Percentiles rank a stretch among this genome's conserved stretches.
Conservation (phyloP, 2,797 vertebrate genomes). For the Avahi laniger region DNA sequence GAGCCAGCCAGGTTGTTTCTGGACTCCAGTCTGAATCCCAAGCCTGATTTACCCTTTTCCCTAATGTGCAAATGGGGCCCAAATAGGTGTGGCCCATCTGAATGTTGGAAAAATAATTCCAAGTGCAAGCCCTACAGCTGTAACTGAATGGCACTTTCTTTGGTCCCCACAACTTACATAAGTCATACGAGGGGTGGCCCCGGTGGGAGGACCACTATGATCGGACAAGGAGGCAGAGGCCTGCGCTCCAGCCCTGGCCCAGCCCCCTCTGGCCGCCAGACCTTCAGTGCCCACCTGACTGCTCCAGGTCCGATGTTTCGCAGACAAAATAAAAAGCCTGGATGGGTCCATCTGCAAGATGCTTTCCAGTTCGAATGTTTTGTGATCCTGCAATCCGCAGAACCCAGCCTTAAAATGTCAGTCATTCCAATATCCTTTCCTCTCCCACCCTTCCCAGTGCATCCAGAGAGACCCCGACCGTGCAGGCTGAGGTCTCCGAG, state of each 20-base stretch:
- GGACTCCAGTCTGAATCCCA: neutral
- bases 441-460: neutral
- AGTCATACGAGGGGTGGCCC: neutral
- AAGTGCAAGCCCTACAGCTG: neutral
- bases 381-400: neutral
- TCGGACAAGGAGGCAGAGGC: neutral
- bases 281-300: too few species aligned
- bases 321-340: neutral
- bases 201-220: too few species aligned
- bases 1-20: neutral
- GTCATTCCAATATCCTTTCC: neutral
- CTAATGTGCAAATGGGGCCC: neutral
- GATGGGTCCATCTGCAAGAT: neutral
- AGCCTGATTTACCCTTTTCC: neutral
- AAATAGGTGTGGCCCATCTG: rapidly evolving
- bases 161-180: neutral
- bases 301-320: neutral
- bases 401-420: neutral
- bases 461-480: neutral
- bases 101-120: neutral
- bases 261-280: too few species aligned
- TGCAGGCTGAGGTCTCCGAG: neutral
- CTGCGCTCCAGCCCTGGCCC: too few species aligned
- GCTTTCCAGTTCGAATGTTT: neutral
- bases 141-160: neutral